Conservation (phyloP, 2,113 vertebrate species). For the Poeciliopsis occidentalis region DNA sequence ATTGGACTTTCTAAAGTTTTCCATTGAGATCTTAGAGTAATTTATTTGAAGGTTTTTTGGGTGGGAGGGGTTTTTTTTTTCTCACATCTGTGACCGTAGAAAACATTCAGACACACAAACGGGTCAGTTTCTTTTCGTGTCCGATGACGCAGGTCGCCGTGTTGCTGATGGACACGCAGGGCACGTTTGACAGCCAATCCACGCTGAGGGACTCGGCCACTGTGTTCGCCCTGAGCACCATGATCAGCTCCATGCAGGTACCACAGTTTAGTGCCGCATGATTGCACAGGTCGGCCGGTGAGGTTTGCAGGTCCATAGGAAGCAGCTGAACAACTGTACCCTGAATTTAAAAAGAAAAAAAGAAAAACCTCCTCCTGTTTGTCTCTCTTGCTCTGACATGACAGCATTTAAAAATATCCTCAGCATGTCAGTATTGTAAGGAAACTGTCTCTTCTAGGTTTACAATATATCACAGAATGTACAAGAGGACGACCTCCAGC, state of each 20-base stretch:
- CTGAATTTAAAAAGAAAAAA: background rate
- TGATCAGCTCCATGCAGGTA: constrained; percentile 99
- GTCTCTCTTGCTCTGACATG: background rate
- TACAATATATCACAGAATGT: constrained; percentile 94
- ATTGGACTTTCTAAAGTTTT: too few relatives aligned
- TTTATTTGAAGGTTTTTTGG: background rate
- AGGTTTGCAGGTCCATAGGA: background rate
- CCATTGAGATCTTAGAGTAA: background rate
- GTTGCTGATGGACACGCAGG: constrained; percentile 96
- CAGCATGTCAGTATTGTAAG: background rate
- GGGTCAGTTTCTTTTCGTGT: constrained; percentile 11
- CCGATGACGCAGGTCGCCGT: constrained; percentile 85
- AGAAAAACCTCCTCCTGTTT: background rate
- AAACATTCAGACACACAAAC: background rate
- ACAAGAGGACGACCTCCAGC: constrained; percentile 92
- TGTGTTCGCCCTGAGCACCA: constrained; percentile 97
- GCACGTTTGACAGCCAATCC: constrained; percentile 97
- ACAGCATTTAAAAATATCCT: background rate
- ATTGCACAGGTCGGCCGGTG: too few relatives aligned
- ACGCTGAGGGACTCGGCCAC: constrained; percentile 96
- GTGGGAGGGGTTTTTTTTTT: too few relatives aligned
- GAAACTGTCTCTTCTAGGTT: constrained; percentile 74
- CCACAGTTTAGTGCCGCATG: background rate
- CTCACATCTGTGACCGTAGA: background rate
- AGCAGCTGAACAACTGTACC: background rate